Percentiles rank a stretch among this genome's conserved stretches.
Evolutionary conservation across 2,888 invertebrate species (phyloP).

Genomic region (Tridacna gigas): DNA sequence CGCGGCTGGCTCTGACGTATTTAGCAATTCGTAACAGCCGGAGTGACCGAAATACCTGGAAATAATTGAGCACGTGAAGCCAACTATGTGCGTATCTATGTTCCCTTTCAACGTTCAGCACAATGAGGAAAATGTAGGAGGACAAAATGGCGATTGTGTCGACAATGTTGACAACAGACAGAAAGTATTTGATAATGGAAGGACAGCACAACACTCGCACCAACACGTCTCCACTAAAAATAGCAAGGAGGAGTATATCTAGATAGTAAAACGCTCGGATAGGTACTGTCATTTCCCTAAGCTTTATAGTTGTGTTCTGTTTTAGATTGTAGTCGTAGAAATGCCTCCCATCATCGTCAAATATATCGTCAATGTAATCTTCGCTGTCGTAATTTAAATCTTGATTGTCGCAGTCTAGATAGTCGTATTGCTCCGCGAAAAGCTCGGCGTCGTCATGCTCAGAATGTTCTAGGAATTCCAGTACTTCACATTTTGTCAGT

Average conservation of each 20-base stretch:
- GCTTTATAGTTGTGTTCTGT: background rate
- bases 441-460: background rate
- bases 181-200: constrained; percentile 40
- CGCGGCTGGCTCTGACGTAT: constrained; percentile 56
- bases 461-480: constrained; percentile 51
- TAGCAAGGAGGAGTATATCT: constrained; percentile 33
- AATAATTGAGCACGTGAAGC: constrained; percentile 47
- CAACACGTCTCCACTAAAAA: constrained; percentile 58
- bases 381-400: background rate
- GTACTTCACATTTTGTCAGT: constrained; percentile 57
- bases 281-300: background rate
- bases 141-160: constrained; percentile 53
- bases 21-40: constrained; percentile 58
- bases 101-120: constrained; percentile 30
- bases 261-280: constrained; percentile 37
- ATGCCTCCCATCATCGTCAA: background rate
- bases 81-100: constrained; percentile 44
- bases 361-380: constrained; percentile 6
- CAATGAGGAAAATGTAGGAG: constrained; percentile 34
- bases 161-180: constrained; percentile 48
- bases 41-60: constrained; percentile 60
- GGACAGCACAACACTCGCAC: constrained; percentile 56
- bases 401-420: constrained; percentile 4
- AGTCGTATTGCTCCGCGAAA: background rate
- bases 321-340: background rate